Percentiles rank a stretch among this genome's conserved stretches.
Conservation (phyloP, 2,888 invertebrate genomes). For the Campaea margaritaria region DNA sequence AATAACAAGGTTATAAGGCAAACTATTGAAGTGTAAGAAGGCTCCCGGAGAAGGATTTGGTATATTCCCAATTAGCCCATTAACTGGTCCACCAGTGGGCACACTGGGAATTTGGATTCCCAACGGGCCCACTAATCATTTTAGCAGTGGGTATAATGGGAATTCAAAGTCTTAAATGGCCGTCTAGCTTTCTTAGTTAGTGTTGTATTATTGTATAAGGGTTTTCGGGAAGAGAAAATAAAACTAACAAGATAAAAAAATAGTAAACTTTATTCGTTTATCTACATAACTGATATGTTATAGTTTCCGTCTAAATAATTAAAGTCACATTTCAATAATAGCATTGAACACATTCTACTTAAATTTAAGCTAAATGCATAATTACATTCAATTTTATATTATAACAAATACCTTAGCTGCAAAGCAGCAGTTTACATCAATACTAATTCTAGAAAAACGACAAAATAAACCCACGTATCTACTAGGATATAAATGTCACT, state of each 20-base stretch:
- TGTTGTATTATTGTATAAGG: too few species aligned
- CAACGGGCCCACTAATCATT: too few species aligned
- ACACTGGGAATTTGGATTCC: too few species aligned
- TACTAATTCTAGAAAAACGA: not conserved
- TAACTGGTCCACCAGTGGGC: too few species aligned
- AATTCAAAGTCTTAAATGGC: too few species aligned
- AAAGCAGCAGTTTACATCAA: not conserved
- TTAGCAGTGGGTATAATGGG: too few species aligned
- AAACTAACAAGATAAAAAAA: slow-evolving; percentile 57
- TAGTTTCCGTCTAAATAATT: slow-evolving; percentile 32
- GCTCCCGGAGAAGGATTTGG: too few species aligned
- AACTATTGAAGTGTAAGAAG: not conserved
- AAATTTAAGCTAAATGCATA: slow-evolving; percentile 1
- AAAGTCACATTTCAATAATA: not conserved
- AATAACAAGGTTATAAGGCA: not conserved
- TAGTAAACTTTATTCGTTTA: slow-evolving; percentile 59
- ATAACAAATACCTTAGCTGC: not conserved
- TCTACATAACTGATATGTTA: slow-evolving; percentile 59
- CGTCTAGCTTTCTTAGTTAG: too few species aligned
- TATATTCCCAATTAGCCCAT: too few species aligned
- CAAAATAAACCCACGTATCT: not conserved
- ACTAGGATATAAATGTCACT: too few species aligned
- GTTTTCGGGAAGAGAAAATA: slow-evolving; percentile 26
- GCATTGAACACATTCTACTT: slow-evolving; percentile 6
- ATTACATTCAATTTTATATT: not conserved